These are phyloP conservation scores for Pandemis cinnamomeana DNA, from an alignment of 2,888 invertebrate species.

Conservation along the genomic window DNA sequence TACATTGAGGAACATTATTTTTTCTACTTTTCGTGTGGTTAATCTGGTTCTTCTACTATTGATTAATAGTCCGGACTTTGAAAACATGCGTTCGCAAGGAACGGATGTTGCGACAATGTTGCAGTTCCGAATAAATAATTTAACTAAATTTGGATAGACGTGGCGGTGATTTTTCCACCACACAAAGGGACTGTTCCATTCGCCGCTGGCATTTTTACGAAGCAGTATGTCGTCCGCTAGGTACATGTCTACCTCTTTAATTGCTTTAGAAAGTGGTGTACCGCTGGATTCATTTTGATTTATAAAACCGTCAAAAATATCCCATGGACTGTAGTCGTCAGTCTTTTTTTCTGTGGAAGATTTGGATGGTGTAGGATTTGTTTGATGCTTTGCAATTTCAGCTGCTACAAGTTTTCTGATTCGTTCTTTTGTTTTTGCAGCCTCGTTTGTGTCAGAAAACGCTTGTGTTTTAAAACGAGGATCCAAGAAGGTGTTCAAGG, in stretches of 20 bases:
- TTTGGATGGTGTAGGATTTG: slow-evolving; percentile 2
- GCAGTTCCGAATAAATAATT: slow-evolving; percentile 35
- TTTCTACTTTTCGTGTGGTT: slow-evolving; percentile 38
- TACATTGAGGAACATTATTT: slow-evolving; percentile 42
- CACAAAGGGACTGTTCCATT: slow-evolving; percentile 43
- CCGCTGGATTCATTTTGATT: slow-evolving; percentile 20
- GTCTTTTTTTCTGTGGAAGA: neutral
- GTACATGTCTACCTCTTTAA: slow-evolving; percentile 46
- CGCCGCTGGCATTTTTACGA: slow-evolving; percentile 37
- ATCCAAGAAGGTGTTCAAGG: slow-evolving; percentile 45
- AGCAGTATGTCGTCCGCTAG: slow-evolving; percentile 41
- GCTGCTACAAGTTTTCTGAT: slow-evolving; percentile 34
- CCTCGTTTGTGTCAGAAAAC: slow-evolving; percentile 42
- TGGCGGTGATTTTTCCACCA: slow-evolving; percentile 45
- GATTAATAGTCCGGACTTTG: slow-evolving; percentile 42
- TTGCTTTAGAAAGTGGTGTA: slow-evolving; percentile 45
- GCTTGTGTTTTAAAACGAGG: slow-evolving; percentile 42
- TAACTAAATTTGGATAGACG: slow-evolving; percentile 44
- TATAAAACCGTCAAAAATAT: slow-evolving; percentile 43
- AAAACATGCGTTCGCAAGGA: slow-evolving; percentile 45
- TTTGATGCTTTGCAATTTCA: slow-evolving; percentile 26
- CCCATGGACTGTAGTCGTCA: slow-evolving; percentile 44
- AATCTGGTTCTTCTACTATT: slow-evolving; percentile 41
- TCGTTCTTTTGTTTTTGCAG: slow-evolving; percentile 42
- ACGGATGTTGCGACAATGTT: slow-evolving; percentile 44